A percentile compares a stretch with the other conserved stretches of the same genome.
These are phyloP conservation scores for Pluvialis apricaria DNA, from an alignment of 2,113 vertebrate genomes.

Conservation along the genomic window DNA sequence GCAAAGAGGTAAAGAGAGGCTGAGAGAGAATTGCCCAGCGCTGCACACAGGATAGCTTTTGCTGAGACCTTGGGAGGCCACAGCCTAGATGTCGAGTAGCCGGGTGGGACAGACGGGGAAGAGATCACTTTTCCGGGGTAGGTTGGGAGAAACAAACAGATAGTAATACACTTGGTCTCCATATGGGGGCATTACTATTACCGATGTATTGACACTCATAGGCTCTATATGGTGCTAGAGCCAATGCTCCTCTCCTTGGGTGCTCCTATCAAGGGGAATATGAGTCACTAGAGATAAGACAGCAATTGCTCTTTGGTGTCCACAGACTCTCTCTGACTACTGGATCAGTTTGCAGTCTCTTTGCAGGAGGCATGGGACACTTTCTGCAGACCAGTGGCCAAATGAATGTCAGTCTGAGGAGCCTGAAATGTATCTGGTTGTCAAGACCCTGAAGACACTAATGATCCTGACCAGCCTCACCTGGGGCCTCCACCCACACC, in stretches of 20 bases:
- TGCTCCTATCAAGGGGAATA: not conserved
- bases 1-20: not conserved
- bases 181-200: not conserved
- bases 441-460: not conserved
- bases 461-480: not conserved
- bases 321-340: not conserved
- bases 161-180: not conserved
- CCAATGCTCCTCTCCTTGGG: not conserved
- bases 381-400: not conserved
- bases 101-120: not conserved
- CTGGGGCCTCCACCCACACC: not conserved
- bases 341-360: not conserved
- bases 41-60: not conserved
- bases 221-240: not conserved
- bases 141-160: not conserved
- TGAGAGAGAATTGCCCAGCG: not conserved
- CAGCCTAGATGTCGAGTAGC: not conserved
- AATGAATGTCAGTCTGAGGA: not conserved
- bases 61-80: not conserved
- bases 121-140: not conserved
- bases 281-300: not conserved
- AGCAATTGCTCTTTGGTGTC: not conserved
- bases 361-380: not conserved
- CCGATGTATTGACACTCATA: not conserved
- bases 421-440: not conserved